Evolutionary conservation across 2,113 vertebrate species (phyloP).

Genomic region (Collichthys lucidus): DNA sequence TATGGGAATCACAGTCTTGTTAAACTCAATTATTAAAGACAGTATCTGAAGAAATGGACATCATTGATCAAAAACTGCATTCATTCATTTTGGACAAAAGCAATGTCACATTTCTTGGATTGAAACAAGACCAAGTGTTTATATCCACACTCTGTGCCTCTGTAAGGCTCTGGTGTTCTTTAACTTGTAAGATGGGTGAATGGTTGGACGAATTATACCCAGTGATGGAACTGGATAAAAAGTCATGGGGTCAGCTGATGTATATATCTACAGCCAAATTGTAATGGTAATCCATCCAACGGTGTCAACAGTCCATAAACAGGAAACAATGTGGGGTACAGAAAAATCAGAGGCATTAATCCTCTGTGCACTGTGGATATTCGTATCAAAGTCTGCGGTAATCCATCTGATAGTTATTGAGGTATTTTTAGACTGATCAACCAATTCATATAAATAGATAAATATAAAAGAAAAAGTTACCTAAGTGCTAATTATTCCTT

Average conservation of each 20-base stretch:
- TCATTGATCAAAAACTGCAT: not conserved
- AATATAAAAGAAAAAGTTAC: too few relatives aligned
- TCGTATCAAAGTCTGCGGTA: not conserved
- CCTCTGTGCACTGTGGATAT: not conserved
- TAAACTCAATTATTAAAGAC: not conserved
- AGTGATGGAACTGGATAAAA: not conserved
- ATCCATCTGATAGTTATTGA: not conserved
- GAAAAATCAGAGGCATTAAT: not conserved
- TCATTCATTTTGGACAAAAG: too few relatives aligned
- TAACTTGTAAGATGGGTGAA: not conserved
- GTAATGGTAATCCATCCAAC: too few relatives aligned
- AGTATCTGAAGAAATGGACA: not conserved
- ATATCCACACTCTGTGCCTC: too few relatives aligned
- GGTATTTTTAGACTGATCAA: not conserved
- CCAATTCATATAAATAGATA: too few relatives aligned
- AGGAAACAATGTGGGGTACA: too few relatives aligned
- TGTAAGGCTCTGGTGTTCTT: not conserved
- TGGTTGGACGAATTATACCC: not conserved
- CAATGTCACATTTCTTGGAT: too few relatives aligned
- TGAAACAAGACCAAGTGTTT: too few relatives aligned
- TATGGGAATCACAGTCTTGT: not conserved
- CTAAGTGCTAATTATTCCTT: too few relatives aligned
- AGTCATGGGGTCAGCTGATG: not conserved
- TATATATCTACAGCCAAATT: too few relatives aligned
- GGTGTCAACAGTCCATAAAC: too few relatives aligned